Base-by-base conservation (phyloP, 2,113 vertebrate species). In the Glaucomys volans region DNA sequence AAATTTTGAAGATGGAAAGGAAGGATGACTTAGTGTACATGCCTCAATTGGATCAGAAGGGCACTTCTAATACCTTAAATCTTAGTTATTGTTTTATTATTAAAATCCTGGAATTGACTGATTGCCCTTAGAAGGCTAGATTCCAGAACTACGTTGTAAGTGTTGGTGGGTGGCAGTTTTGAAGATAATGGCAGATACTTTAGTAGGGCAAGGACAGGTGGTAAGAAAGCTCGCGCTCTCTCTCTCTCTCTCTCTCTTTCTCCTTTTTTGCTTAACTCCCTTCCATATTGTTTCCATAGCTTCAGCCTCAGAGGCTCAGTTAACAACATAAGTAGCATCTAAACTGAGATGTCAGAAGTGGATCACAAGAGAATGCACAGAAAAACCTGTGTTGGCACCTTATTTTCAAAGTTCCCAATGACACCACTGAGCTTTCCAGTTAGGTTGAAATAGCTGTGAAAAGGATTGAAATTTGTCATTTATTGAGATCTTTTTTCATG, bases 1-100 rank as follows among this genome's bases (percentile, higher is more conserved):
- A 91, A 94, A 95, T 93, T 95, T 91, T 93, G 95, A 97, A 94
- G 86, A 96, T 64, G 86, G 93, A 96, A 94, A 77, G 54, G 69
- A 77, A 90, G 92, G 95, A 97, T 91, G 74, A 74, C 59, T 91
- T 94, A 62, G 35, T 87, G 54, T 82, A 62, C 62, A 74, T 2
- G 14, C 54, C 74, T 95, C 91, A 72, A 75, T 9, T 86, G 75
- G 79, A 90, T 95, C 92, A 94, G 77, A 90, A 96, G 77, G 76
- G 93, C 32, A 86, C 8, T 90, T 85, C 8, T 62, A 67, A 95
- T 42, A 84, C 16, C 86, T 87, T 79, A 77, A 95, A 80, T 79
- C 82, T 96, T 44, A 81, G 24, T 89, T 83, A 74, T 62, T 88
- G 54, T 32, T 92, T 86, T 66, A 66, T 88, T 88, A 91, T 91